Base-by-base conservation (phyloP, 2,797 vertebrate genomes). In the Gadopsis bispinosus region DNA sequence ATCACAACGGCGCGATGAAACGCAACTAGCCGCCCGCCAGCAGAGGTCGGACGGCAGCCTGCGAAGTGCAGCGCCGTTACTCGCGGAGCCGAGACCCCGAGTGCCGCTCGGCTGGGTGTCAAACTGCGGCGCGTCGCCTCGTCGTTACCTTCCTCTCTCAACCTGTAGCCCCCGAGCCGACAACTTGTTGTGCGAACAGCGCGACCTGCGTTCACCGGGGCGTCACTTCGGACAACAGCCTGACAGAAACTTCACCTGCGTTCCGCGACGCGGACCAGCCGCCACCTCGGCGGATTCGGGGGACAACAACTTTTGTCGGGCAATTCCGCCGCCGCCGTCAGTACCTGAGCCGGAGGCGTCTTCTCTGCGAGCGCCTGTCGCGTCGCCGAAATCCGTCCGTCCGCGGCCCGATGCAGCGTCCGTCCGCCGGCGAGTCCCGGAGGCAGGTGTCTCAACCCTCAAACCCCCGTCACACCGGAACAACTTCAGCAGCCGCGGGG, bases 341-440 rank as follows among this genome's bases (percentile, higher is more conserved):
- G 51, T 93, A 95, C 94, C 94, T 94, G 92, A 79, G 84, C 77
- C 82, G 50, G 85, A 91, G 86, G 93, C 26, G 26, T 26, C 88
- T 94, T 93, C 54, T 78, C 78, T 61, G 17, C 54, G 84, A 71
- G 79, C 84, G 89, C 85, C 73, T 61, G 84, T 39, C 71, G 80
- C 86, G 80, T 85, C 14, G 69, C 68, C 87, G 62, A 48, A 72
- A 26, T 26, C 26, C 26, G 33, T 13, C 76, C 61, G 75, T 81
- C 77, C 69, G 74, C 73, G 55, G 26, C 26, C 26, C 26, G 26
- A 26, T 26, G 26, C 26, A 26, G 26, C 26, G 26, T 26, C 26
- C 26, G 86, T 91, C 80, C 88, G 58, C 80, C 78, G 86, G 73
- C 65, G 84, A 75, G 26, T 85, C 81, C 91, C 90, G 85, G 85